Base-by-base conservation (phyloP, 2,888 invertebrate genomes). In the Aphelenchoides bicaudatus region DNA sequence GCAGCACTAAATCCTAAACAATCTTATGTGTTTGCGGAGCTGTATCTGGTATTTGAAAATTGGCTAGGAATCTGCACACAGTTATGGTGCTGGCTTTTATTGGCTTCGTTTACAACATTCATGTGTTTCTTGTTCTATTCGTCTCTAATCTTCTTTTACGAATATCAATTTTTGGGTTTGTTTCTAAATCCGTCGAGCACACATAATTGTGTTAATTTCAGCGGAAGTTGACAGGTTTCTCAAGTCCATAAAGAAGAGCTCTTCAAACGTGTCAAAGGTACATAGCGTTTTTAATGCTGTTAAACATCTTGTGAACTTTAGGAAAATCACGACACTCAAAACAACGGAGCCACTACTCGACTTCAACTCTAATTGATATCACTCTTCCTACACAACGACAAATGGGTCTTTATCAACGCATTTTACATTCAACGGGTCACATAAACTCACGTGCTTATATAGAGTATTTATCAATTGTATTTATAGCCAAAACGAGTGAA, bases 141-240 rank as follows among this genome's bases (percentile, higher is more conserved):
- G 16, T 29, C 56, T 16, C 55, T 49, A 23, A 37, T 61, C 19
- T 49, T 61, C 30, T 63, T 54, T 54, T 57, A 60, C 55, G 59
- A 61, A 37, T 64, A 64, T 39, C 59, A 65, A 48, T 64, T 64
- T 49, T 65, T 64, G 37, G n/a, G n/a, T n/a, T n/a, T n/a, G n/a
- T n/a, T n/a, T n/a, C n/a, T n/a, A n/a, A n/a, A n/a, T n/a, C n/a
- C n/a, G n/a, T n/a, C n/a, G n/a, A n/a, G n/a, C n/a, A n/a, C n/a
- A n/a, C n/a, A n/a, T n/a, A n/a, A n/a, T n/a, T n/a, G n/a, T n/a
- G n/a, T n/a, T n/a, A n/a, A n/a, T n/a, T n/a, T n/a, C n/a, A n/a
- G 64, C 65, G 13, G 63, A 66, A 10, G 65, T 64, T 8, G 64
- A 64, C 38, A 55, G 56, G 13, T 66, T 64, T 30, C 53, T 64